Base-by-base conservation (phyloP, 2,797 vertebrate species). In the Anguilla marmorata region DNA sequence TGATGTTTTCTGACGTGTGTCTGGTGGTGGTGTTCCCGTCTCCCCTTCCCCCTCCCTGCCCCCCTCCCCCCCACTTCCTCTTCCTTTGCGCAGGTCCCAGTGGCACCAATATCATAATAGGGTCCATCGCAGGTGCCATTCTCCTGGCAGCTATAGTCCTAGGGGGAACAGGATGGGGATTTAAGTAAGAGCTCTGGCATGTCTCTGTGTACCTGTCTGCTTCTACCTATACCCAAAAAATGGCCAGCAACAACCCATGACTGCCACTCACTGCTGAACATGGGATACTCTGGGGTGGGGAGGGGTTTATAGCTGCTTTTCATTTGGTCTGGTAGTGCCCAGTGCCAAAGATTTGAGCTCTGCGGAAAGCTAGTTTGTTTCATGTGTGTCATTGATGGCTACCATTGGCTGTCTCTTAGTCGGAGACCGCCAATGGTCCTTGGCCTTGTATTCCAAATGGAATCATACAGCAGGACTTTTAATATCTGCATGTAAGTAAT, bases 71-170 rank as follows among this genome's bases (percentile, higher is more conserved):
- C 88, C 54, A 89, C 90, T 88, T 89, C 86, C 90, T 93, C 88
- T 84, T 88, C 58, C 91, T 94, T 92, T 91, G 87, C 93, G 86
- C 96, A 99, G 98, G 98, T 96, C 98, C 98, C 93, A 99, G 98
- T 89, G 98, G 98, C 87, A 99, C 98, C 95, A 99, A 99, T 93
- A 99, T 99, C 94, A 99, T 99, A 91, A 99, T 99, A 83, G 98
- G 98, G 92, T 98, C 98, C 87, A 98, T 99, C 86, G 98, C 98
- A 0, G 98, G 98, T 92, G 98, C 98, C 52, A 98, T 99, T 92
- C 96, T 99, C 91, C 93, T 99, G 91, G 98, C 97, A 90, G 98
- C 98, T 92, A 99, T 99, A 93, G 97, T 99, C 94, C 96, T 99
- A 87, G 98, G 98, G 50, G 98, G 98, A 91, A 99, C 98, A 56